Evolutionary conservation across 2,888 invertebrate species (phyloP).

Genomic region (Diloba caeruleocephala): DNA sequence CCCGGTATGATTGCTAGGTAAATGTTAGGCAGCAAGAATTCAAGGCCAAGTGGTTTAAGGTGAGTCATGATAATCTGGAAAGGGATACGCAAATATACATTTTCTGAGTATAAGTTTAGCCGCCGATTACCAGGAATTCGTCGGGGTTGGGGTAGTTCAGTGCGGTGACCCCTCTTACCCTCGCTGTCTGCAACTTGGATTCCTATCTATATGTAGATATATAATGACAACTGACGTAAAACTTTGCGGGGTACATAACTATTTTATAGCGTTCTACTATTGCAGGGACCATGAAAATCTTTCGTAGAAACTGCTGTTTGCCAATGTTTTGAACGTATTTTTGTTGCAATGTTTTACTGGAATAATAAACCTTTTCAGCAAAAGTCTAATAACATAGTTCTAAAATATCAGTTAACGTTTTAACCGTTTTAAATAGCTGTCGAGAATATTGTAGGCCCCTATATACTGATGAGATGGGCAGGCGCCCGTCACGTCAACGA

Average conservation of each 20-base stretch:
- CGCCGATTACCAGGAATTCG: constrained; percentile 57
- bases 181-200: constrained; percentile 54
- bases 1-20: constrained; percentile 44
- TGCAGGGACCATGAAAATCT: constrained; percentile 15
- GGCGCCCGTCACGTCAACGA: constrained; percentile 56
- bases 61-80: constrained; percentile 43
- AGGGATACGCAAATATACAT: constrained; percentile 31
- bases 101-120: constrained; percentile 51
- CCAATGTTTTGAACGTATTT: constrained; percentile 4
- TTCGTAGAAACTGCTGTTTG: not conserved
- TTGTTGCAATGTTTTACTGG: constrained; percentile 4
- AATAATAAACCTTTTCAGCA: too few species aligned
- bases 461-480: constrained; percentile 60
- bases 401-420: constrained; percentile 6
- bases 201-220: constrained; percentile 29
- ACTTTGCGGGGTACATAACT: constrained; percentile 41
- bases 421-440: constrained; percentile 27
- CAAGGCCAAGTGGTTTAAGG: constrained; percentile 46
- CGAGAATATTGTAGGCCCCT: constrained; percentile 42
- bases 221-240: constrained; percentile 22
- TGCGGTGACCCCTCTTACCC: constrained; percentile 59
- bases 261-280: constrained; percentile 18
- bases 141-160: constrained; percentile 47
- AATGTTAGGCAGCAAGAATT: constrained; percentile 32
- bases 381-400: constrained; percentile 4